These are phyloP conservation scores for Prosopocoilus inquinatus DNA, from an alignment of 2,888 invertebrate genomes.

Conservation along the genomic window DNA sequence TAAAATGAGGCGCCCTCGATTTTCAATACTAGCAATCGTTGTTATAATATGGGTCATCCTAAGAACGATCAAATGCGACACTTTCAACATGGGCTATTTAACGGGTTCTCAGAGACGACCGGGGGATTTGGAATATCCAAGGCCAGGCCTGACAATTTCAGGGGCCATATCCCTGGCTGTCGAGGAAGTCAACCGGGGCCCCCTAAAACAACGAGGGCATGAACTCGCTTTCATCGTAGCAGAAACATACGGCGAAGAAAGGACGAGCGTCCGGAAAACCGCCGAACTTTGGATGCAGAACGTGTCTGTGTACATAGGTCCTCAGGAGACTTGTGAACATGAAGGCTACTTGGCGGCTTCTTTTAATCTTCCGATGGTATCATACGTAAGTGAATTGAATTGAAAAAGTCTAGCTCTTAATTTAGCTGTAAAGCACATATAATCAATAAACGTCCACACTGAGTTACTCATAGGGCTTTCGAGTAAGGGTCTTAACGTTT, in stretches of 20 bases:
- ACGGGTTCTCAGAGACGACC: conserved; percentile 79
- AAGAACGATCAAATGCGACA: conserved; percentile 31
- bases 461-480: no score
- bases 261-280: conserved; percentile 80
- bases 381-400: conserved; percentile 83
- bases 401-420: no score
- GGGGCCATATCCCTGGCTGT: conserved; percentile 88
- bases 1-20: no score
- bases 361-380: conserved; percentile 94
- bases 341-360: conserved; percentile 92
- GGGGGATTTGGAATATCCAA: conserved; percentile 75
- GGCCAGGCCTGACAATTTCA: conserved; percentile 70
- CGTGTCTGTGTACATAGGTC: conserved; percentile 86
- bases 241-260: conserved; percentile 89
- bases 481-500: no score
- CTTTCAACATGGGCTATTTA: conserved; percentile 78
- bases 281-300: conserved; percentile 79
- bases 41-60: conserved; percentile 6
- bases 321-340: conserved; percentile 87
- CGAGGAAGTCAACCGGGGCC: conserved; percentile 68
- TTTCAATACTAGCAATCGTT: no score
- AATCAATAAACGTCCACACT: no score
- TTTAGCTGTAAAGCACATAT: no score
- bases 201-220: conserved; percentile 62
- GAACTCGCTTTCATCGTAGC: conserved; percentile 77